Evolutionary conservation across 2,113 vertebrate species (phyloP).

Genomic region (Sciurus niger): DNA sequence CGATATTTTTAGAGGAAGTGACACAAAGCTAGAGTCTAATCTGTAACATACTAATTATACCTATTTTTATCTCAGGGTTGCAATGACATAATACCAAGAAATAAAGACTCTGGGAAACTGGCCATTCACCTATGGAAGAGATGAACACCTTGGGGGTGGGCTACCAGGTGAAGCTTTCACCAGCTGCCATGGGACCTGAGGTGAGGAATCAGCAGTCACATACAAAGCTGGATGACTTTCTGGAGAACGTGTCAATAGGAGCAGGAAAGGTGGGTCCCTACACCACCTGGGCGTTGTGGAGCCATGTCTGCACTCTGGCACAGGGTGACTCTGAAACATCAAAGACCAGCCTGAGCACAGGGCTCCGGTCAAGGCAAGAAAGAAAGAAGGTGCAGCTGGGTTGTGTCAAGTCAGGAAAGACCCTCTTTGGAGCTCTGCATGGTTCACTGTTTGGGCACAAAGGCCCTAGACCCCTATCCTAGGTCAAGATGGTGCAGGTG

Average conservation of each 20-base stretch:
- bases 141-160: neutral
- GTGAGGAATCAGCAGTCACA: neutral
- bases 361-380: neutral
- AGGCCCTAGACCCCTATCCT: neutral
- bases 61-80: conserved; percentile 60
- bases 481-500: neutral
- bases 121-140: neutral
- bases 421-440: neutral
- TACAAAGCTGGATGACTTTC: neutral
- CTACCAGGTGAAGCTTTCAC: neutral
- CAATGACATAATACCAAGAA: conserved; percentile 69
- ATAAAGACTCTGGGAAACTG: conserved; percentile 27
- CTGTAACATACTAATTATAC: conserved; percentile 48
- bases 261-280: neutral
- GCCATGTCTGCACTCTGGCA: fast-evolving
- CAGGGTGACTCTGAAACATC: neutral
- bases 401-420: neutral
- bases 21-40: conserved; percentile 34
- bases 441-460: neutral
- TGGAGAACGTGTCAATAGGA: neutral
- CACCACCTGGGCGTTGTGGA: neutral
- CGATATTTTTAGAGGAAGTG: conserved; percentile 67
- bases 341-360: neutral
- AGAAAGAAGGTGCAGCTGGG: neutral
- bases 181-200: neutral